Conservation (phyloP, 2,113 vertebrate species). For the Platichthys flesus region DNA sequence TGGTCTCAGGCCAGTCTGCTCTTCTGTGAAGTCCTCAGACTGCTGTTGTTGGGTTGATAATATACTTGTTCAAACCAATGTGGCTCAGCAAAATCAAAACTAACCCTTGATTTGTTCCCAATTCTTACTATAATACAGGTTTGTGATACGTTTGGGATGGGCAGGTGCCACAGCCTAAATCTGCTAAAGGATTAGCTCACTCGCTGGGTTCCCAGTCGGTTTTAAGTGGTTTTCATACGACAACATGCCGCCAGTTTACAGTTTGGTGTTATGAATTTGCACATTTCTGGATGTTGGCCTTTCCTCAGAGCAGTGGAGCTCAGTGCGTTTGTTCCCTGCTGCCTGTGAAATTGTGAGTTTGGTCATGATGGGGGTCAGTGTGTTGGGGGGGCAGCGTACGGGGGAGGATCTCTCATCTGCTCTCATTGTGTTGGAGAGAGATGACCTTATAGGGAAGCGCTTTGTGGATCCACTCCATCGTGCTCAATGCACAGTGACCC, state of each 20-base stretch:
- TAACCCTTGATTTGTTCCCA: neutral
- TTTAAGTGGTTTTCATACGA: neutral
- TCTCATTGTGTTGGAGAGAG: slow-evolving; percentile 79
- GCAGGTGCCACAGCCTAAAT: neutral
- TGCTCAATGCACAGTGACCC: slow-evolving; percentile 75
- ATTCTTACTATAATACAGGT: neutral
- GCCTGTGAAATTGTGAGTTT: slow-evolving; percentile 53
- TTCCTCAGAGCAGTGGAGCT: slow-evolving; percentile 44
- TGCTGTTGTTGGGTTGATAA: too few species aligned
- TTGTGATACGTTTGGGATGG: neutral
- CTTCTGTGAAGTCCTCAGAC: too few species aligned
- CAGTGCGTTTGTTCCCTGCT: slow-evolving; percentile 43
- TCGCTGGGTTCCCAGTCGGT: too few species aligned
- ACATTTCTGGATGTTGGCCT: slow-evolving; percentile 29
- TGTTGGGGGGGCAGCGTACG: neutral
- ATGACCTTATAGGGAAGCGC: slow-evolving; percentile 90
- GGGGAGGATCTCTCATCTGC: slow-evolving; percentile 57
- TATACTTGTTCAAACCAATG: neutral
- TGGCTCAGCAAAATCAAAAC: neutral
- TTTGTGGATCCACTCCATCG: slow-evolving; percentile 76
- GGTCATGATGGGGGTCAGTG: slow-evolving; percentile 24
- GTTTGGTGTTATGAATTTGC: slow-evolving; percentile 12
- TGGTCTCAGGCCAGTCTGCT: neutral
- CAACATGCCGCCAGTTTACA: slow-evolving; percentile 18
- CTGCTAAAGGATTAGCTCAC: neutral